Evolutionary conservation across 2,888 invertebrate species (phyloP), one percentile per base, ranked within the genome.

Genomic region (Linnaemya vulpina): DNA sequence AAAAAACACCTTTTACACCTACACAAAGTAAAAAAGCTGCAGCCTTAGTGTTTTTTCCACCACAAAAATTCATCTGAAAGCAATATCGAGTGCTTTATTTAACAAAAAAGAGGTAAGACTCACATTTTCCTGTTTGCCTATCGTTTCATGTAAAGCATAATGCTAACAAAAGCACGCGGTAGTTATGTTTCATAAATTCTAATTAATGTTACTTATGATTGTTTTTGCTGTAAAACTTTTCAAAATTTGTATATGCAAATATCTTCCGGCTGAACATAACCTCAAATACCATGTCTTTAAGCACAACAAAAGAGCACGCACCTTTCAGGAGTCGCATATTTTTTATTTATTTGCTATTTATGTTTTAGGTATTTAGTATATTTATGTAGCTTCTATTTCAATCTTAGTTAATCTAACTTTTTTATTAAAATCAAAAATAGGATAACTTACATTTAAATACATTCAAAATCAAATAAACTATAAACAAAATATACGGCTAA

Each of bases 231-330:
- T 55, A 22, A 74, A 65, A 63, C 30, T 3, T 55, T 46, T 43
- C 58, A 70, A 73, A 5, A 17, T 67, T 11, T 35, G 53, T 68
- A 17, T 75, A 73, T 78, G 74, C 38, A 75, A 82, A 63, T 82
- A 75, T 85, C 65, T 82, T 85, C 85, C 85, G 85, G 85, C 82
- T 63, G 63, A 43, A 71, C 85, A 82, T 85, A 85, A 85, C 85
- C 85, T 85, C 74, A 82, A 78, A 77, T 49, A 51, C 22, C 5
- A 17, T n/a, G 53, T 3, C 20, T 78, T 15, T 68, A 51, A 70
- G 22, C 40, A n/a, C 58, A 43, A 22, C n/a, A 65, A 30, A 58
- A 58, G 7, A 58, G 0, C 67, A 77, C 76, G 76, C 76, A 77
- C n/a, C 67, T 67, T 67, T 67, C 22, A 55, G 15, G 55, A 74